Base-by-base conservation (phyloP, 2,113 vertebrate species). In the Grus americana region DNA sequence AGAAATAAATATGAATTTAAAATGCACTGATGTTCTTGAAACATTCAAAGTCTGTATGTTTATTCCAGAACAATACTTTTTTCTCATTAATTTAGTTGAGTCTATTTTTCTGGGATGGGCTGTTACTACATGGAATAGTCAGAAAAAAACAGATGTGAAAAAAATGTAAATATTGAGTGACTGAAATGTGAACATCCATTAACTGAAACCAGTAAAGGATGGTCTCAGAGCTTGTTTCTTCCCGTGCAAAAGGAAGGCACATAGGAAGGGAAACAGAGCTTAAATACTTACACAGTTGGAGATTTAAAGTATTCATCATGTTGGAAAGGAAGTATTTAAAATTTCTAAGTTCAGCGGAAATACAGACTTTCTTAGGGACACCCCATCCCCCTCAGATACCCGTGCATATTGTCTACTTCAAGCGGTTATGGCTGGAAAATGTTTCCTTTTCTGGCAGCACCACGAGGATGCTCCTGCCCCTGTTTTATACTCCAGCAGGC, bases 1-100 rank as follows among this genome's bases (percentile, higher is more conserved):
- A 89, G 73, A 92, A 93, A 85, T 58, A 79, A 85, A 82, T 79
- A 62, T 93, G 42, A 86, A 62, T 96, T 96, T 72, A 78, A 90
- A 96, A 88, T 52, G 9, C 54, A 55, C 9, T 3, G 6, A 15
- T 3, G 1, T 57, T 85, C 40, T 59, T 87, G 84, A 92, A 92
- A 84, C 32, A 65, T 76, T 68, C 36, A 32, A 79, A 27, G 21
- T 27, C 15, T 74, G 19, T 55, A 22, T 36, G 20, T 61, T 93
- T 95, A 65, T 62, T 91, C 42, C 12, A 90, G 62, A 83, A 61
- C 15, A 26, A 70, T 57, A n/a, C 12, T 40, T 75, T 67, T 67
- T 92, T 17, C 73, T 93, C 24, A 15, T 76, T 70, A 61, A n/a
- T 86, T 61, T 67, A 44, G 24, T 68, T 59, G 23, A 5, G 36